Conservation (phyloP, 2,888 invertebrate genomes). For the Callyntrura sp. region DNA sequence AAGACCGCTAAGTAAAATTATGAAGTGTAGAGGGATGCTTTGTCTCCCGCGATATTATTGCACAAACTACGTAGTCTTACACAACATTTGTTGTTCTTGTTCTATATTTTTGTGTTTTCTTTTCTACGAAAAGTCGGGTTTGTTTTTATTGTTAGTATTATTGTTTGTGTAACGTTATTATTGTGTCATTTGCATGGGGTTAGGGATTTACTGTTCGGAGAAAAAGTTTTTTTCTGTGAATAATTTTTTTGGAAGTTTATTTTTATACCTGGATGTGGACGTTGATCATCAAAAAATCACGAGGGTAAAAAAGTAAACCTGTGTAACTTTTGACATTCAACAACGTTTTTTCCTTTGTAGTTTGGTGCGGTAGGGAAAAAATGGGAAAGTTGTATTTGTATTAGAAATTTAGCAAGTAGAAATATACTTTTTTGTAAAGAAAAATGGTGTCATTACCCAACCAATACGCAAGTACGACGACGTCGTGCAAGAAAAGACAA, state of each 20-base stretch:
- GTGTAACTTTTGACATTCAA: conserved; percentile 54
- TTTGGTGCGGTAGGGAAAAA: background rate
- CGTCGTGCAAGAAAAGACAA: background rate
- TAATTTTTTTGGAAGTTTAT: too few relatives aligned
- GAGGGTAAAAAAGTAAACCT: background rate
- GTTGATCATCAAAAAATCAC: too few relatives aligned
- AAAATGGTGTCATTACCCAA: conserved; percentile 59
- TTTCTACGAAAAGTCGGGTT: too few relatives aligned
- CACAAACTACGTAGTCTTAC: conserved; percentile 19
- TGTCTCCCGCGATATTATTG: conserved; percentile 53
- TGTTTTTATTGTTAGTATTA: conserved; percentile 40
- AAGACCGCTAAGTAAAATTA: conserved; percentile 47
- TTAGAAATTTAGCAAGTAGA: conserved; percentile 39
- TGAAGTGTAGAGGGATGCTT: conserved; percentile 60
- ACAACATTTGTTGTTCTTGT: conserved; percentile 56
- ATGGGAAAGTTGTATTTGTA: background rate
- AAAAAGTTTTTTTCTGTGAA: too few relatives aligned
- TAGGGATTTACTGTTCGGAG: background rate
- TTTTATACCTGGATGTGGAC: too few relatives aligned
- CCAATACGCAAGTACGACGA: conserved; percentile 10
- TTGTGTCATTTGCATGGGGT: background rate
- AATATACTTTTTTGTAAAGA: background rate
- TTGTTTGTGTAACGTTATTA: background rate
- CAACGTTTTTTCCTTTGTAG: conserved; percentile 17
- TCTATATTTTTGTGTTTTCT: background rate